phyloP scores from a whole-genome alignment of 2,797 vertebrate genomes.

The Megaceryle alcyon region DNA sequence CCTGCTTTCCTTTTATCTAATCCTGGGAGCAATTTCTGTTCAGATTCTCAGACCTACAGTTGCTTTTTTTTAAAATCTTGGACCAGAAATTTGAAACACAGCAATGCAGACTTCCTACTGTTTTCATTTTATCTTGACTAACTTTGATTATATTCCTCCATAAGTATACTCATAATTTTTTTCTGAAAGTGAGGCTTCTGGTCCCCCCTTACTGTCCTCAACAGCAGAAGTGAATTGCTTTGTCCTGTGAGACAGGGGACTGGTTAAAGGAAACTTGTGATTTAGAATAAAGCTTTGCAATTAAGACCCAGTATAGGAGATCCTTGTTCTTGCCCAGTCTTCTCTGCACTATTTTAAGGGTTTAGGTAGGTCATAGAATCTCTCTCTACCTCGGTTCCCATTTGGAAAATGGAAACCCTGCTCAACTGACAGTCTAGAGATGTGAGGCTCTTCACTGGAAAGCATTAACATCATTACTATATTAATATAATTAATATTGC shows the following conservation, averaged over 20 bases:
- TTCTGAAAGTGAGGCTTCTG: not conserved
- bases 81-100: not conserved
- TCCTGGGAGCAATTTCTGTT: not conserved
- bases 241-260: accelerated
- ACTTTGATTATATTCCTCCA: not conserved
- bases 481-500: not conserved
- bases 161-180: not conserved
- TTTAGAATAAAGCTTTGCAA: not conserved
- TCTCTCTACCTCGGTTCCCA: not conserved
- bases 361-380: not conserved
- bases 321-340: not conserved
- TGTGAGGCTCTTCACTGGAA: not conserved
- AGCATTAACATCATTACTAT: not conserved
- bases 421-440: not conserved
- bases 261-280: not conserved
- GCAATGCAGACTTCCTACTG: not conserved
- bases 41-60: not conserved
- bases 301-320: not conserved
- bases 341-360: not conserved
- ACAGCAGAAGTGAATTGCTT: not conserved
- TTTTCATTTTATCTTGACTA: not conserved
- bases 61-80: not conserved
- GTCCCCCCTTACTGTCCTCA: not conserved
- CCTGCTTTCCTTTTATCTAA: not conserved
- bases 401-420: not conserved